Percentiles rank a stretch among this genome's conserved stretches.
Evolutionary conservation across 2,888 invertebrate genomes (phyloP).

Genomic region (Allygus modestus): DNA sequence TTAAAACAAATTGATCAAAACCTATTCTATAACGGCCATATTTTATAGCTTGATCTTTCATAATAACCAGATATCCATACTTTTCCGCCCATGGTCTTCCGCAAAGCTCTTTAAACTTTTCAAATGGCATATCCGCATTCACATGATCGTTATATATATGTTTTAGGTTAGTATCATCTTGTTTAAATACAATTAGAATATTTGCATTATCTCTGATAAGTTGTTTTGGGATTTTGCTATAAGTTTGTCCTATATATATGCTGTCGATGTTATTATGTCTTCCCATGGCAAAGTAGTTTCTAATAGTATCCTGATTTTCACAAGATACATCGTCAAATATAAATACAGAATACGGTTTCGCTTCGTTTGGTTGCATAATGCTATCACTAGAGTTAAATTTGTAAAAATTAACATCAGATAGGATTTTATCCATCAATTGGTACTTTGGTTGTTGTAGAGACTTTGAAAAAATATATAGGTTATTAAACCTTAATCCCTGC

Average conservation of each 20-base stretch:
- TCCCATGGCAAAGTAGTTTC: slow-evolving; percentile 56
- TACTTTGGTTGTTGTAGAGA: slow-evolving; percentile 61
- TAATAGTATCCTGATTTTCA: slow-evolving; percentile 54
- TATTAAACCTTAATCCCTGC: not conserved
- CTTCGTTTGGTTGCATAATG: slow-evolving; percentile 53
- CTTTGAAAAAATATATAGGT: slow-evolving; percentile 59
- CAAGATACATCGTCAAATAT: slow-evolving; percentile 61
- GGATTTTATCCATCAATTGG: slow-evolving; percentile 46
- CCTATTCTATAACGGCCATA: slow-evolving; percentile 71
- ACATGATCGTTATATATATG: slow-evolving; percentile 69
- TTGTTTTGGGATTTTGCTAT: slow-evolving; percentile 72
- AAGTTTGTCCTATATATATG: slow-evolving; percentile 61
- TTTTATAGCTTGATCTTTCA: slow-evolving; percentile 69
- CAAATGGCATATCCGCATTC: slow-evolving; percentile 63
- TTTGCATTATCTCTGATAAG: slow-evolving; percentile 73
- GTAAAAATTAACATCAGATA: slow-evolving; percentile 41
- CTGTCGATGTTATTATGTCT: slow-evolving; percentile 60
- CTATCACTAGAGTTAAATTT: slow-evolving; percentile 51
- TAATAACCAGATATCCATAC: slow-evolving; percentile 63
- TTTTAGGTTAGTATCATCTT: slow-evolving; percentile 72
- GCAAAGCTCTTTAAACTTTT: slow-evolving; percentile 71
- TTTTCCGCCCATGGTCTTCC: slow-evolving; percentile 70
- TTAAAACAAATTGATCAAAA: slow-evolving; percentile 69
- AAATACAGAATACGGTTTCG: slow-evolving; percentile 56
- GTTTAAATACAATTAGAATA: slow-evolving; percentile 73